A percentile compares a stretch with the other conserved stretches of the same genome.
phyloP scores from a whole-genome alignment of 2,888 invertebrate species.

The Mythimna ferrago region DNA sequence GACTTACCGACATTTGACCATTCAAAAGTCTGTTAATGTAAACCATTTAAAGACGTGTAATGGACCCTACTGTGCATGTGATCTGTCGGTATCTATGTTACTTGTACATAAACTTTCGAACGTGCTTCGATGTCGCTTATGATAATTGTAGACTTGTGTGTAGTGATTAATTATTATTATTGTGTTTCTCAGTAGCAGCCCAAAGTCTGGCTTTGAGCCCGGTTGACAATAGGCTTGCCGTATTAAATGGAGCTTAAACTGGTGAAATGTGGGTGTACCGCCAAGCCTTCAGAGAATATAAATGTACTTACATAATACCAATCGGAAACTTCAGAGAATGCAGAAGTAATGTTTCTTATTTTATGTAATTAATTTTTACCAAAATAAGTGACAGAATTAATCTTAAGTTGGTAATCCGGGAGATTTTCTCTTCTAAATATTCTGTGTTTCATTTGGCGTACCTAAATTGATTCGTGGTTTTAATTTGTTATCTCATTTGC shows the following conservation, averaged over 20 bases:
- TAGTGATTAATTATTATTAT: conserved; percentile 12
- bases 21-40: no score
- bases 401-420: neutral
- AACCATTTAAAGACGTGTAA: neutral
- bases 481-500: conserved; percentile 3
- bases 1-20: no score
- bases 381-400: neutral
- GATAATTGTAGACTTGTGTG: neutral
- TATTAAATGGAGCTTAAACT: neutral
- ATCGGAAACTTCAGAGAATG: neutral
- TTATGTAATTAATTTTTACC: neutral
- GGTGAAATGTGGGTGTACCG: conserved; percentile 2
- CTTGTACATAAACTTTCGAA: no score
- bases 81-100: no score
- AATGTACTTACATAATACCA: neutral
- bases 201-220: conserved; percentile 6
- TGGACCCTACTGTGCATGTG: neutral
- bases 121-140: no score
- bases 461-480: conserved; percentile 18
- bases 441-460: neutral
- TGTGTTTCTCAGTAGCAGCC: neutral
- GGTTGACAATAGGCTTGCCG: conserved; percentile 1
- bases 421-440: neutral
- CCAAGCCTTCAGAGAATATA: conserved; percentile 1
- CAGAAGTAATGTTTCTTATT: neutral